A percentile compares a stretch with the other conserved stretches of the same genome.
These are phyloP conservation scores for Vulpes ferrilata DNA, from an alignment of 2,113 vertebrate species.

Conservation along the genomic window DNA sequence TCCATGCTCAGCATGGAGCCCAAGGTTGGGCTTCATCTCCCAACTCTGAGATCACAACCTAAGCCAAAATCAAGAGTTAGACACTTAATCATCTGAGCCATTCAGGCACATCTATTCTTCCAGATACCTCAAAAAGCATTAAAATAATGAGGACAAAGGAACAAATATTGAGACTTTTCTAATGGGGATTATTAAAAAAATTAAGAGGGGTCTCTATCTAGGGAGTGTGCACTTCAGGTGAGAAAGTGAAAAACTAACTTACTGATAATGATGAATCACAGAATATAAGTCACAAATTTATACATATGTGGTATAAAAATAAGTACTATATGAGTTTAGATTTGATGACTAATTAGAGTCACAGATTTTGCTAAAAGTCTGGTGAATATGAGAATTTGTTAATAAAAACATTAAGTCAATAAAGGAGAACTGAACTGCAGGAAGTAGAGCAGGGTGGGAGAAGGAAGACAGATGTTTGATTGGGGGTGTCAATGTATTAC, in stretches of 20 bases:
- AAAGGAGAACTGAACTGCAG: background rate
- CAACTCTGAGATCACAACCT: background rate
- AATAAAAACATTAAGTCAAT: background rate
- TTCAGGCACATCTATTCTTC: background rate
- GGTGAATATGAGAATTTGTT: background rate
- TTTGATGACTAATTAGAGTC: background rate
- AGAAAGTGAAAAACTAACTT: constrained; percentile 45
- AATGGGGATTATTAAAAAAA: background rate
- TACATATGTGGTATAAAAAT: background rate
- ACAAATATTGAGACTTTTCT: constrained; percentile 7
- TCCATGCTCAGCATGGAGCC: background rate
- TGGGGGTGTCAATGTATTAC: background rate
- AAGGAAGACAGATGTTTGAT: background rate
- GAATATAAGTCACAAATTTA: background rate
- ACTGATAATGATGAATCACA: background rate
- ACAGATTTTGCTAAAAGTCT: background rate
- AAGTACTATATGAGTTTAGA: background rate
- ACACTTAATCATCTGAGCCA: background rate
- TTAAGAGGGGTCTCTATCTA: background rate
- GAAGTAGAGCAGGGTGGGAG: background rate
- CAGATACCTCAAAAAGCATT: background rate
- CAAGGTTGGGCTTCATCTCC: background rate
- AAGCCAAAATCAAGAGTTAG: background rate
- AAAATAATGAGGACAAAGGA: constrained; percentile 18
- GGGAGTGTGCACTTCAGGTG: background rate